Evolutionary conservation across 2,888 invertebrate genomes (phyloP).

Genomic region (Hoplodrina blanda): DNA sequence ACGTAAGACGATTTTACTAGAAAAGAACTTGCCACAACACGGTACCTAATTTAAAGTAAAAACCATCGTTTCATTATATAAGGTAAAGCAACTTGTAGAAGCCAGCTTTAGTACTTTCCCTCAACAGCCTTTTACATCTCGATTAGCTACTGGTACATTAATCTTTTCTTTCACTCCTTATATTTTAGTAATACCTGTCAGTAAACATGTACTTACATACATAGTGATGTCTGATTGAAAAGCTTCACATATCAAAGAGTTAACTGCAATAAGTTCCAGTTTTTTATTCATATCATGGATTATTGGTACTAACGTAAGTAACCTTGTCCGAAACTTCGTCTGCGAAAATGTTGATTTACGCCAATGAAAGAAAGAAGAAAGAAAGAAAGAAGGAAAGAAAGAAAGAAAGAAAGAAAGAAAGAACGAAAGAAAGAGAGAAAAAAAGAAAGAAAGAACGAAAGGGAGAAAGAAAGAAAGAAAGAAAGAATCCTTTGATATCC

Average conservation of each 20-base stretch:
- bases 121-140: conserved; percentile 46
- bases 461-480: too few species aligned
- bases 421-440: too few species aligned
- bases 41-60: conserved; percentile 33
- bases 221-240: conserved; percentile 2
- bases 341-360: neutral
- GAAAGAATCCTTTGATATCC: neutral
- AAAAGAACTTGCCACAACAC: conserved; percentile 29
- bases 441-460: too few species aligned
- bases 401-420: too few species aligned
- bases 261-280: neutral
- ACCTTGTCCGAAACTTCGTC: neutral
- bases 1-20: conserved; percentile 26
- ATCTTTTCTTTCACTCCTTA: conserved; percentile 53
- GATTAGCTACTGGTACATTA: conserved; percentile 45
- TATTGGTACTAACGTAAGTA: too few species aligned
- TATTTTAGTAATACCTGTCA: conserved; percentile 21
- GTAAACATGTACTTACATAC: neutral
- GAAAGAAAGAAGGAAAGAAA: too few species aligned
- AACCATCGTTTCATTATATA: conserved; percentile 55
- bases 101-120: conserved; percentile 60
- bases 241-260: neutral
- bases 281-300: neutral
- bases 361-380: too few species aligned
- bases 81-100: conserved; percentile 53